These are phyloP conservation scores for Ephialtes manifestator DNA, from an alignment of 2,888 invertebrate genomes.

Conservation along the genomic window DNA sequence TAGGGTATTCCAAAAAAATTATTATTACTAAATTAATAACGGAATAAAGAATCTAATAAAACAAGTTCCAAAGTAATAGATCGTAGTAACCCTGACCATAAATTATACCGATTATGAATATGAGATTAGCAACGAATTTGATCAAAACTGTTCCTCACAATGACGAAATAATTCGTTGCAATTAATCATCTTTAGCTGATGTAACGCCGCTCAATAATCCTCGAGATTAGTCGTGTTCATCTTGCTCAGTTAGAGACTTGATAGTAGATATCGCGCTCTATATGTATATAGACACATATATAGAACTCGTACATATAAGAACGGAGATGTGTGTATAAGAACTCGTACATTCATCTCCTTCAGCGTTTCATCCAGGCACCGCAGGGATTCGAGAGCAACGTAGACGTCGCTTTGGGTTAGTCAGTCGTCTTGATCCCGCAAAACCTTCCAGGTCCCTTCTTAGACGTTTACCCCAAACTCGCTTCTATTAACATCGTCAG, in stretches of 20 bases:
- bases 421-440: conserved; percentile 64
- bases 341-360: conserved; percentile 63
- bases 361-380: conserved; percentile 45
- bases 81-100: too few relatives aligned
- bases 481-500: conserved; percentile 45
- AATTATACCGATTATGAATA: neutral
- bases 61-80: too few relatives aligned
- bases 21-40: too few relatives aligned
- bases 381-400: conserved; percentile 63
- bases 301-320: conserved; percentile 1
- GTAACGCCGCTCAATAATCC: conserved; percentile 62
- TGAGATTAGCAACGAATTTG: neutral
- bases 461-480: conserved; percentile 36
- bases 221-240: conserved; percentile 64
- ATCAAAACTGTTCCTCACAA: neutral
- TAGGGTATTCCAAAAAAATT: too few relatives aligned
- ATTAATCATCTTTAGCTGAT: conserved; percentile 58
- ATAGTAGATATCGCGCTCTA: neutral
- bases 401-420: conserved; percentile 63
- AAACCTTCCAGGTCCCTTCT: conserved; percentile 53
- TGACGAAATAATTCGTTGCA: conserved; percentile 35
- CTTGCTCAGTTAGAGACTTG: conserved; percentile 31
- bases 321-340: conserved; percentile 41
- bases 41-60: too few relatives aligned
- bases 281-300: neutral